These are phyloP conservation scores for Taenioides sp. DNA, from an alignment of 2,797 vertebrate genomes.

Conservation along the genomic window DNA sequence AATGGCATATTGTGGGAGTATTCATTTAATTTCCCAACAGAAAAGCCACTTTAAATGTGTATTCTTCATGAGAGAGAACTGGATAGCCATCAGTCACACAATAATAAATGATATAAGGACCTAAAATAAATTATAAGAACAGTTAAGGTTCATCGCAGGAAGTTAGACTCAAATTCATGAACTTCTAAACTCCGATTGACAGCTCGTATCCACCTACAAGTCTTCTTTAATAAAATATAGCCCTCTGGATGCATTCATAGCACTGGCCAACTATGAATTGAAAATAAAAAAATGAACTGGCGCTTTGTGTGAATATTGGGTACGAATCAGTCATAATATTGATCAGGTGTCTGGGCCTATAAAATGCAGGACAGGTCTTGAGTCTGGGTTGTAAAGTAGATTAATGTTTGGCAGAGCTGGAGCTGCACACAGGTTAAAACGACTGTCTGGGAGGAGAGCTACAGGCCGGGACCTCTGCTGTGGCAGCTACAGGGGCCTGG, in stretches of 20 bases:
- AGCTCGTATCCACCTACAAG: constrained; percentile 9
- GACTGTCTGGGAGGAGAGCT: constrained; percentile 27
- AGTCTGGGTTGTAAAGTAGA: constrained; percentile 5
- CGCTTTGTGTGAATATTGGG: constrained; percentile 22
- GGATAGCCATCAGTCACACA: too few species aligned
- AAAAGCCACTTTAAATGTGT: not conserved
- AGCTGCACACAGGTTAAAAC: constrained; percentile 41
- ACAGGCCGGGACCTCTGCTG: constrained; percentile 20
- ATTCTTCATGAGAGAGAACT: not conserved
- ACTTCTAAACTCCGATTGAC: not conserved
- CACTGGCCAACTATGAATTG: not conserved
- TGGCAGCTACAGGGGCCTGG: constrained; percentile 21
- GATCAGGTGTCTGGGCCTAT: constrained; percentile 20
- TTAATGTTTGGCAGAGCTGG: constrained; percentile 12
- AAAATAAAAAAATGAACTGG: constrained; percentile 8
- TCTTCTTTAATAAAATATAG: not conserved
- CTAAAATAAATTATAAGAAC: not conserved
- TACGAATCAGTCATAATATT: constrained; percentile 19
- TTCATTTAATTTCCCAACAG: not conserved
- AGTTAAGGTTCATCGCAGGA: not conserved
- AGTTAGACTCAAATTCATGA: not conserved
- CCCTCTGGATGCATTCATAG: not conserved
- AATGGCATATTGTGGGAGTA: too few species aligned
- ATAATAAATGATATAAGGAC: too few species aligned
- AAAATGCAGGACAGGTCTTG: constrained; percentile 11